Evolutionary conservation across 2,113 vertebrate species (phyloP).

Genomic region (Canis aureus): DNA sequence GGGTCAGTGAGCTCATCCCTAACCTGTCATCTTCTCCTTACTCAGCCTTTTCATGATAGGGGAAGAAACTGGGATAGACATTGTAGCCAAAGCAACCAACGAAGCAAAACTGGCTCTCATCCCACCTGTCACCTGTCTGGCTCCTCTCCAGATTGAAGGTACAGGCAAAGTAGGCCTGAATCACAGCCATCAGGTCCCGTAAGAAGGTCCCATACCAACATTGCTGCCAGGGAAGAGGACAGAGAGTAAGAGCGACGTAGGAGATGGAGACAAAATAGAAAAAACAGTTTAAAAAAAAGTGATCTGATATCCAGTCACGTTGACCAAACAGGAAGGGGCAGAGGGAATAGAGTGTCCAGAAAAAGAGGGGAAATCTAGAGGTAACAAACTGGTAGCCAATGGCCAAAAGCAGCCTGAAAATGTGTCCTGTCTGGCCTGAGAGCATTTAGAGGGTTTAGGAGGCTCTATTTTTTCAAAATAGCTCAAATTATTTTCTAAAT

Average conservation of each 20-base stretch:
- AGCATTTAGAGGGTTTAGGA: background rate
- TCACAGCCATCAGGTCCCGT: conserved; percentile 84
- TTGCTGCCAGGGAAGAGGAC: conserved; percentile 81
- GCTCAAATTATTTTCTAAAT: background rate
- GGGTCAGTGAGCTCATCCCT: background rate
- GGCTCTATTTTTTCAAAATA: conserved; percentile 50
- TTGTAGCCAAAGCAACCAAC: background rate
- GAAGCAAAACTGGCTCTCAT: background rate
- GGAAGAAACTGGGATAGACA: background rate
- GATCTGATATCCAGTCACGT: background rate
- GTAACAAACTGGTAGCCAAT: background rate
- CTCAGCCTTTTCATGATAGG: background rate
- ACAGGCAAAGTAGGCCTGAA: conserved; percentile 85
- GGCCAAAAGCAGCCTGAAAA: background rate
- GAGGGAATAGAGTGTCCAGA: background rate
- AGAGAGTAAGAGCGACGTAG: background rate
- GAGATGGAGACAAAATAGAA: background rate
- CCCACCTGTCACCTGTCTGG: conserved; percentile 85
- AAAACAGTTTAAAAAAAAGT: background rate
- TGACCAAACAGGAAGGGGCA: background rate
- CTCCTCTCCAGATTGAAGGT: conserved; percentile 80
- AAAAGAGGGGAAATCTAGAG: background rate
- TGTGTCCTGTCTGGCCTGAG: background rate
- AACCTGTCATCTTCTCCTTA: background rate
- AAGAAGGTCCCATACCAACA: conserved; percentile 85